phyloP scores from a whole-genome alignment of 2,113 vertebrate genomes.

The Neolamprologus caudopunctatus region DNA sequence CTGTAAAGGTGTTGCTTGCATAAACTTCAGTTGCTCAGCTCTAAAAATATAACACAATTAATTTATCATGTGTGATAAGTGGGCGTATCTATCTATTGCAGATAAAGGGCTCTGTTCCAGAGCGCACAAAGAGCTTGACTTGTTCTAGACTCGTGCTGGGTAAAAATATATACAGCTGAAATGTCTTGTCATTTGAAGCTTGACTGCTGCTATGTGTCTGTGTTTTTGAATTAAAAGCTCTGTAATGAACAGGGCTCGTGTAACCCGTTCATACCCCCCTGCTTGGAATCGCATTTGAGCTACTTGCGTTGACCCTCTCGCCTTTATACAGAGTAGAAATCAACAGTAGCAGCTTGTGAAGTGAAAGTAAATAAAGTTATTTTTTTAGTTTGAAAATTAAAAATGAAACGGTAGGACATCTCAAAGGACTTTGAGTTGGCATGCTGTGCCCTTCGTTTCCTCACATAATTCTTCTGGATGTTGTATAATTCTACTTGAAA shows the following conservation, averaged over 20 bases:
- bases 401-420: neutral
- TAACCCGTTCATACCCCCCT: neutral
- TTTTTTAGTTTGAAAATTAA: neutral
- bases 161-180: neutral
- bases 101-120: neutral
- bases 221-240: neutral
- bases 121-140: neutral
- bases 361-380: neutral
- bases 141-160: neutral
- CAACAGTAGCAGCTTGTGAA: neutral
- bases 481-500: neutral
- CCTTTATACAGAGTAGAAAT: neutral
- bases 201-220: neutral
- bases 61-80: neutral
- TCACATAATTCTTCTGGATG: neutral
- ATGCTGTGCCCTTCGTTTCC: neutral
- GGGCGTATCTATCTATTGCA: neutral
- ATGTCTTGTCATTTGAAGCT: neutral
- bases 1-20: neutral
- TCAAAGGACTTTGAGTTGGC: neutral
- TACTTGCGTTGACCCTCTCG: neutral
- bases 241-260: neutral
- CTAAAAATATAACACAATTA: neutral
- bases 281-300: neutral
- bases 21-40: neutral